A percentile compares a stretch with the other conserved stretches of the same genome.
Evolutionary conservation across 2,113 vertebrate species (phyloP).

Genomic region (Sinocyclocheilus grahami): DNA sequence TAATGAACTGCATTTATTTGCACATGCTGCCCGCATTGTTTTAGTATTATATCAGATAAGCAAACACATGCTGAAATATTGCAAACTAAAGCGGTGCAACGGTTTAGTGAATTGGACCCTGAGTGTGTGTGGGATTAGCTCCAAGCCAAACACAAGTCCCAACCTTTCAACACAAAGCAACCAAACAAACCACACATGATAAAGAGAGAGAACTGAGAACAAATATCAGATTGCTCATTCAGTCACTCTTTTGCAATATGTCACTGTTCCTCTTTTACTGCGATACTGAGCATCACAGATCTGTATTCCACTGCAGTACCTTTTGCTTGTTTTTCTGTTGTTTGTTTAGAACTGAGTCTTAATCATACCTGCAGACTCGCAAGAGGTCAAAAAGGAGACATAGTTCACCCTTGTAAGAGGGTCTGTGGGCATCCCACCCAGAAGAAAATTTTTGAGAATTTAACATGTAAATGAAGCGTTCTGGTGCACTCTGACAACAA

Average conservation of each 20-base stretch:
- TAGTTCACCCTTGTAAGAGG: no score
- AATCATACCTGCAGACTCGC: no score
- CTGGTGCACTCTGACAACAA: no score
- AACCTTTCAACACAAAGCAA: slow-evolving; percentile 68
- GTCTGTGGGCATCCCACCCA: no score
- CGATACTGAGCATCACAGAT: neutral
- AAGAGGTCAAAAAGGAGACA: no score
- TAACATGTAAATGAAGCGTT: no score
- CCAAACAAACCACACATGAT: slow-evolving; percentile 66
- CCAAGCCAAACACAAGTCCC: slow-evolving; percentile 69
- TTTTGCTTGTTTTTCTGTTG: neutral
- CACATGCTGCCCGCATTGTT: neutral
- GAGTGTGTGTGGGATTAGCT: slow-evolving; percentile 69
- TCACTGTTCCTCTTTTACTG: slow-evolving; percentile 24
- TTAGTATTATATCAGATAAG: neutral
- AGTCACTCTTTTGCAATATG: neutral
- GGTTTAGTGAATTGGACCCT: slow-evolving; percentile 6
- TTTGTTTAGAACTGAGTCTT: neutral
- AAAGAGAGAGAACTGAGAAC: slow-evolving; percentile 60
- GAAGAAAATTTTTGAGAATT: no score
- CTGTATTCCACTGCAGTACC: neutral
- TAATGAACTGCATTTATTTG: neutral
- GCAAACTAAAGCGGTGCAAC: slow-evolving; percentile 1
- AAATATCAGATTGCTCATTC: slow-evolving; percentile 3
- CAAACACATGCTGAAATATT: neutral